Evolutionary conservation across 2,113 vertebrate species (phyloP).

Genomic region (Aythya baeri): DNA sequence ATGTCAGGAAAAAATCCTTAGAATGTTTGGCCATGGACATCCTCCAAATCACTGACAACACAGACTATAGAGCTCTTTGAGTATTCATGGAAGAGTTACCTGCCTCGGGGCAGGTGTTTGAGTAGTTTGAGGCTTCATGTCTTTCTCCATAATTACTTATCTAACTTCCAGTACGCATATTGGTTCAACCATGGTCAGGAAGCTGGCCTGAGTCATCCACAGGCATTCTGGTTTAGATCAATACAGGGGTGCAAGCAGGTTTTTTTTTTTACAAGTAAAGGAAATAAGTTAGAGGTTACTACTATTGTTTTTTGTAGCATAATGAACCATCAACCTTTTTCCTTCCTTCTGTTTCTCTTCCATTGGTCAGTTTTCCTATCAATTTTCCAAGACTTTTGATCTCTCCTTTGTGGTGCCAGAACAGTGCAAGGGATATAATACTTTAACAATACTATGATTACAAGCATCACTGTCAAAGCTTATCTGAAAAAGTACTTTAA

Average conservation of each 20-base stretch:
- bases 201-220: background rate
- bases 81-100: background rate
- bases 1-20: background rate
- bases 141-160: background rate
- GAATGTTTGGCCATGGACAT: background rate
- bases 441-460: background rate
- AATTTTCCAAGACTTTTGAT: background rate
- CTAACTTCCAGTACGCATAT: background rate
- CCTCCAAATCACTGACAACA: background rate
- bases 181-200: background rate
- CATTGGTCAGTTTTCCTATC: background rate
- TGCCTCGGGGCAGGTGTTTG: background rate
- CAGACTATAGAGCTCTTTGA: rapidly evolving
- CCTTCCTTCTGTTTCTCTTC: background rate
- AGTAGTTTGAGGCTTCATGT: background rate
- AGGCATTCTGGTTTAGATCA: background rate
- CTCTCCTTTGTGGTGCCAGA: background rate
- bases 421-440: background rate
- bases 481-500: background rate
- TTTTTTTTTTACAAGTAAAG: background rate
- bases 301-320: background rate
- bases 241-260: background rate
- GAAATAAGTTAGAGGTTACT: background rate
- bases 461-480: background rate
- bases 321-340: background rate